Evolutionary conservation across 53 echinoderm and acorn worm genomes (phyloP), one percentile per base, ranked within the genome.

Genomic region (Echinarachnius parma): DNA sequence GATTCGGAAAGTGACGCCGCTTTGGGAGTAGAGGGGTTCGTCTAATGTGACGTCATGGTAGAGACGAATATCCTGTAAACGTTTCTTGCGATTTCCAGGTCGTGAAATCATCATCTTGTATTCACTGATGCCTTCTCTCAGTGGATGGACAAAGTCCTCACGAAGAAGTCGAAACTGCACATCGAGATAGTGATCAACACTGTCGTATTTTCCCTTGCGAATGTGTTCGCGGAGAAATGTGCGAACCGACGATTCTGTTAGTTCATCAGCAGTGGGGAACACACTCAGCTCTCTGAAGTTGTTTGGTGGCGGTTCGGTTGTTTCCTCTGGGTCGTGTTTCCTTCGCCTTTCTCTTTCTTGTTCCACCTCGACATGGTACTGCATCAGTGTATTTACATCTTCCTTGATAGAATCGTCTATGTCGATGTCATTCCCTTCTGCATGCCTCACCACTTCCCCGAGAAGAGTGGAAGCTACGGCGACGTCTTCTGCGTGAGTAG

Each of bases 101-200:
- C 83, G 50, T 13, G 46, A 39, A 29, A 62, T 29, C 21, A 56
- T 48, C 9, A 26, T 31, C 15, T 81, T 78, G 62, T 91, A 96
- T 64, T 87, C 87, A 18, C 49, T 75, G 27, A 96, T 96, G 3
- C 96, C 96, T 19, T 76, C 61, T 62, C 88, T 77, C 21, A 96
- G 50, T 28, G 96, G 96, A 19, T 66, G 80, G 21, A 96, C 57
- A 52, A 96, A 91, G 45, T 96, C 96, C 52, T 96, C 87, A 54
- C 88, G 84, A 42, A 90, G 67, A 4, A 96, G 85, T 49, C 96
- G 85, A 46, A 91, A 96, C 75, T 96, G 96, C 20, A 96, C 82
- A 53, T 96, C 96, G 9, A 96, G 74, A 45, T 96, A 96, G 31
- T 96, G 87, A 24, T 87, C 82, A 8, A 88, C 80, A 32, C 82